Conservation (phyloP, 2,888 invertebrate species). For the Pristionchus maxplancki region DNA sequence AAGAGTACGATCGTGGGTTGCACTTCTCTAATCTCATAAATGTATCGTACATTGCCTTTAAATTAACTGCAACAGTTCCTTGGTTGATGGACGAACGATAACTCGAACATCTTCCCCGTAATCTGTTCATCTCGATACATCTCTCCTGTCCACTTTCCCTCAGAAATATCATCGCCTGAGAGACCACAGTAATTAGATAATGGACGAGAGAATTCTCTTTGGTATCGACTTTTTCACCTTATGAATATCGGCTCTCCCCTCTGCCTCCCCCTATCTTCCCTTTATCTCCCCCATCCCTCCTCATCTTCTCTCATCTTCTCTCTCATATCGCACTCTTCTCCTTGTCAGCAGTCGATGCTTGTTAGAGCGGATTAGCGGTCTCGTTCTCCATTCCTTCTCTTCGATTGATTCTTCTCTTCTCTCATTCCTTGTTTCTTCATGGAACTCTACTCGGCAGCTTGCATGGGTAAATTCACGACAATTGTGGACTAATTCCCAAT, state of each 20-base stretch:
- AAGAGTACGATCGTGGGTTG: no score
- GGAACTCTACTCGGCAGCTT: not conserved
- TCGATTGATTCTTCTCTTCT: not conserved
- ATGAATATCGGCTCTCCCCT: not conserved
- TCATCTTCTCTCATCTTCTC: not conserved
- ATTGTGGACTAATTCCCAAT: not conserved
- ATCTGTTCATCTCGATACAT: not conserved
- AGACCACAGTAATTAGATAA: not conserved
- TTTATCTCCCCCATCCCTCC: not conserved
- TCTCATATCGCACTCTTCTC: not conserved
- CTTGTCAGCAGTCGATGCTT: not conserved
- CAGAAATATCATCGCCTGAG: not conserved
- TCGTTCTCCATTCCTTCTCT: not conserved
- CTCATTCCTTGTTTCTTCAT: not conserved
- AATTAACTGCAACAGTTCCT: no score
- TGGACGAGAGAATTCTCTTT: not conserved
- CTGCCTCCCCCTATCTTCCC: not conserved
- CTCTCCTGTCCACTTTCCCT: not conserved
- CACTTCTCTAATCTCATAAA: no score
- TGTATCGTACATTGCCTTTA: no score
- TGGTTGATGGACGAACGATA: no score
- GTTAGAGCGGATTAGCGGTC: not conserved
- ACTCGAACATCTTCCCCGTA: not conserved
- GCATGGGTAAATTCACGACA: not conserved
- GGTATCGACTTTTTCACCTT: not conserved